Percentiles rank a stretch among this genome's conserved stretches.
These are phyloP conservation scores for Diabrotica balteata DNA, from an alignment of 2,888 invertebrate species.

Conservation along the genomic window DNA sequence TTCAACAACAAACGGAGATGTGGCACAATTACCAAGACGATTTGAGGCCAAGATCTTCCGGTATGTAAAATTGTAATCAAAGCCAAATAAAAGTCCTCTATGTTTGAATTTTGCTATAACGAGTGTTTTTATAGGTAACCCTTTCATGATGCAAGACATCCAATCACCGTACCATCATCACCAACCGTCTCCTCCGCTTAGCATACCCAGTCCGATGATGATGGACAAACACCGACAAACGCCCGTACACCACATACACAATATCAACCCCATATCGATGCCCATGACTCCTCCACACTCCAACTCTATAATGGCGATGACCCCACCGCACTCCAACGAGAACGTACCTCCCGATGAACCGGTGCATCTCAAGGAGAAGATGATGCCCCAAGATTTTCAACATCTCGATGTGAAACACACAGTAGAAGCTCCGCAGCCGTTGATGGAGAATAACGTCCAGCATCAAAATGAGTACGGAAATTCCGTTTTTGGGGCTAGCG, in stretches of 20 bases:
- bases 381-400: slow-evolving; percentile 14
- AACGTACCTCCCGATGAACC: slow-evolving; percentile 45
- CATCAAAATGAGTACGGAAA: slow-evolving; percentile 16
- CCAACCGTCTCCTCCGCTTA: slow-evolving; percentile 37
- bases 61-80: slow-evolving; percentile 22
- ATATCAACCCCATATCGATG: slow-evolving; percentile 30
- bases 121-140: slow-evolving; percentile 27
- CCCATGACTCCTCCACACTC: slow-evolving; percentile 38
- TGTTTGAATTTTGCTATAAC: neutral
- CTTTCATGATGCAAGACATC: slow-evolving; percentile 41
- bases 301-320: slow-evolving; percentile 35
- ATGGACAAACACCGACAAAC: slow-evolving; percentile 40
- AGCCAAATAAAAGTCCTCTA: too few relatives aligned
- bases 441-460: slow-evolving; percentile 24
- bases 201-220: slow-evolving; percentile 39
- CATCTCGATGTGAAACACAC: slow-evolving; percentile 26
- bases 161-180: slow-evolving; percentile 32
- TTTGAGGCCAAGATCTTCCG: slow-evolving; percentile 44
- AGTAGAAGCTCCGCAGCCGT: slow-evolving; percentile 27
- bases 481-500: slow-evolving; percentile 11
- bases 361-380: slow-evolving; percentile 13
- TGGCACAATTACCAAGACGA: slow-evolving; percentile 54
- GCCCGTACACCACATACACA: slow-evolving; percentile 34
- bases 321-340: slow-evolving; percentile 45
- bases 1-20: slow-evolving; percentile 56